phyloP scores from a whole-genome alignment of 2,113 vertebrate species.

The Accipiter cooperii region DNA sequence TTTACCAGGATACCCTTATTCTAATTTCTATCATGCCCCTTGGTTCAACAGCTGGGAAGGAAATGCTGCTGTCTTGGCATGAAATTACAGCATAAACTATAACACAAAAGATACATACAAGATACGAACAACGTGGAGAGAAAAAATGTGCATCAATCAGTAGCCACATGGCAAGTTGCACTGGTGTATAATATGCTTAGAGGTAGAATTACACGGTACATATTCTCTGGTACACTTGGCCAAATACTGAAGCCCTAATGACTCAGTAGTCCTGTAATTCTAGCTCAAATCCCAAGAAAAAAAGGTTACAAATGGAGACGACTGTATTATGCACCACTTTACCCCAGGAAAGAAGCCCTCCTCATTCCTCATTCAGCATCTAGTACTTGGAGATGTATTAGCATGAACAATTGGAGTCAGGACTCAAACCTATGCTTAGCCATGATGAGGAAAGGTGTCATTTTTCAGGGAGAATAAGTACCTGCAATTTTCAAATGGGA shows the following conservation, averaged over 20 bases:
- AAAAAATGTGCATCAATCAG: not conserved
- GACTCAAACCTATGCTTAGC: not conserved
- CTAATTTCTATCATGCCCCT: not conserved
- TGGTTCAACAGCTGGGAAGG: not conserved
- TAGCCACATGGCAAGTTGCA: not conserved
- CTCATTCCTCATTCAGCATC: not conserved
- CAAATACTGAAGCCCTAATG: not conserved
- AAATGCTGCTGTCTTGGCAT: not conserved
- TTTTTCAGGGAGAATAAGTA: not conserved
- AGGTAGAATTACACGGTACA: not conserved
- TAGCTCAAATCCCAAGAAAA: not conserved
- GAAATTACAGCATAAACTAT: not conserved
- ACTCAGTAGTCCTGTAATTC: not conserved
- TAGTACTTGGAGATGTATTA: not conserved
- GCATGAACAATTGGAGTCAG: accelerated
- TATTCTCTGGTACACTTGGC: not conserved
- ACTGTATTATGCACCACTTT: not conserved
- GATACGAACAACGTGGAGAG: not conserved
- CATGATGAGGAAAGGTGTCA: not conserved
- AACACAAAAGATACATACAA: not conserved
- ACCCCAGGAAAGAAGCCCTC: not conserved
- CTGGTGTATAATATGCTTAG: not conserved
- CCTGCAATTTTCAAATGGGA: not conserved
- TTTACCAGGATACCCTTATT: not conserved
- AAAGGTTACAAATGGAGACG: not conserved